phyloP scores from a whole-genome alignment of 35 echinoderm and acorn worm species.

The Ptychodera flava region DNA sequence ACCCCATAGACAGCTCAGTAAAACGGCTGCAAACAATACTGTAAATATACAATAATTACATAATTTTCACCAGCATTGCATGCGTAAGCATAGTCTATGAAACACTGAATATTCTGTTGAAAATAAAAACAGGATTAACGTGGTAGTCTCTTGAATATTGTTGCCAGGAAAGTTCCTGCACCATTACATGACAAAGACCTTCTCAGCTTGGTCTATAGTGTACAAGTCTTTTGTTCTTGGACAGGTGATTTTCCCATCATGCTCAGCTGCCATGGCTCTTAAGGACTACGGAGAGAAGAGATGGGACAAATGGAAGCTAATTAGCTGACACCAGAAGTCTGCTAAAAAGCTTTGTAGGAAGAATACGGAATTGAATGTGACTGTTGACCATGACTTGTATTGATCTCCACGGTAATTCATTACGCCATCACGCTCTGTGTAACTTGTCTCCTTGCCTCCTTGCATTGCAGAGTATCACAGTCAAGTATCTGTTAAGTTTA shows the following conservation, averaged over 20 bases:
- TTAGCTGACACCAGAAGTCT: not conserved
- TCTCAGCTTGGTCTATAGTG: constrained; percentile 80
- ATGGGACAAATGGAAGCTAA: not conserved
- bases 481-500: no score
- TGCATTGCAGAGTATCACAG: not conserved
- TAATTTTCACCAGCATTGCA: no score
- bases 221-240: constrained; percentile 86
- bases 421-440: not conserved
- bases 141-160: not conserved
- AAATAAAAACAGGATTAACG: no score
- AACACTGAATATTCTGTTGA: no score
- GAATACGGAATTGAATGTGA: not conserved
- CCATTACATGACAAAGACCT: constrained; percentile 92
- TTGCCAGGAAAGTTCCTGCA: not conserved
- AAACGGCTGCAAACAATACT: no score
- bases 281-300: constrained; percentile 59
- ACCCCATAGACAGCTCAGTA: no score
- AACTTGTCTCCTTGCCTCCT: not conserved
- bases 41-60: no score
- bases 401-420: not conserved
- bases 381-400: not conserved
- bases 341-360: not conserved
- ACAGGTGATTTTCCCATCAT: constrained; percentile 74
- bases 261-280: constrained; percentile 57
- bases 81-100: no score